phyloP scores from a whole-genome alignment of 2,113 vertebrate genomes.

The Hippotragus niger region DNA sequence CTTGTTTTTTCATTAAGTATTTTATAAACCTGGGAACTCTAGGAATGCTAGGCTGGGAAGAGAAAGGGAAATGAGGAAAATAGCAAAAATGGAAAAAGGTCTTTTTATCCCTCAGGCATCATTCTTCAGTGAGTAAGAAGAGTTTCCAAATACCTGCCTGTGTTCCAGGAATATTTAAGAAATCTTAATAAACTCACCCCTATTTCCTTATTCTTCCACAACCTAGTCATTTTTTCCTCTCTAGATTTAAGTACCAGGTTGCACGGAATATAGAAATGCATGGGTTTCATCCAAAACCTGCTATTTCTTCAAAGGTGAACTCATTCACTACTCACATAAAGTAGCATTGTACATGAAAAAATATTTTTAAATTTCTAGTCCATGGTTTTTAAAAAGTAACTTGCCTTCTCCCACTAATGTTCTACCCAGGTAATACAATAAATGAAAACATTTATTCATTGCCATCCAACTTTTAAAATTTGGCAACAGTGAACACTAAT shows the following conservation, averaged over 20 bases:
- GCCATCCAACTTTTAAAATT: not conserved
- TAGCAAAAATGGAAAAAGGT: not conserved
- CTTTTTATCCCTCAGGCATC: not conserved
- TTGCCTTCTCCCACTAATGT: not conserved
- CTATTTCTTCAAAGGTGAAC: not conserved
- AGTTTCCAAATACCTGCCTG: not conserved
- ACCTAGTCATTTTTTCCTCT: not conserved
- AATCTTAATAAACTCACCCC: not conserved
- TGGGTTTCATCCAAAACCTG: constrained; percentile 4
- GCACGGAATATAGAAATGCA: not conserved
- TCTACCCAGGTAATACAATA: not conserved
- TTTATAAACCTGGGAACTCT: not conserved
- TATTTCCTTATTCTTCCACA: not conserved
- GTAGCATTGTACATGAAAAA: not conserved
- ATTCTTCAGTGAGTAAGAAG: constrained; percentile 2
- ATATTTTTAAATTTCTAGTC: not conserved
- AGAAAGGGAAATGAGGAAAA: constrained; percentile 1
- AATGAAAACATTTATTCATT: not conserved
- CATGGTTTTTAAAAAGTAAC: not conserved
- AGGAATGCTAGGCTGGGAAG: not conserved
- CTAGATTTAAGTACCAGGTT: not conserved
- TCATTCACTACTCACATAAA: not conserved
- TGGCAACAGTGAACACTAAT: not conserved
- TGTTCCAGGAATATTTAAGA: not conserved
- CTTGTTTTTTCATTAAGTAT: constrained; percentile 18